Evolutionary conservation across 2,888 invertebrate species (phyloP).

Genomic region (Cheilosia grossa): DNA sequence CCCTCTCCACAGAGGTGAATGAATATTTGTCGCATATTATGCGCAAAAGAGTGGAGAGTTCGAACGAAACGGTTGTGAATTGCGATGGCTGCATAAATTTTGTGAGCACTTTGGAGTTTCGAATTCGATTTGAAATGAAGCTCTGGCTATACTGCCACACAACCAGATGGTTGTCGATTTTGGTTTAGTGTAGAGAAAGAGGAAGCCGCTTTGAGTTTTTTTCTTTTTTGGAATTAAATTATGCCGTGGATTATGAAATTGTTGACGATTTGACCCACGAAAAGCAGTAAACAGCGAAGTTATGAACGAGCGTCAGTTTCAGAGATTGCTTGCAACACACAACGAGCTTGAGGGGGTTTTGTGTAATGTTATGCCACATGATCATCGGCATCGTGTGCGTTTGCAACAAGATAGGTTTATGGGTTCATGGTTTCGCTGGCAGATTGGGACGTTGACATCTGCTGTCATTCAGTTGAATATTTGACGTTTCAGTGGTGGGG

Average conservation of each 20-base stretch:
- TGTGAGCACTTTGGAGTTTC: conserved; percentile 43
- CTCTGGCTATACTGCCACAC: conserved; percentile 19
- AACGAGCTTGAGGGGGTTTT: conserved; percentile 16
- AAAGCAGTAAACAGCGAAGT: conserved; percentile 35
- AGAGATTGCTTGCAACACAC: conserved; percentile 46
- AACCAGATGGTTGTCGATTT: conserved; percentile 24
- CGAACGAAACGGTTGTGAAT: conserved; percentile 20
- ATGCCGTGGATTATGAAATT: conserved; percentile 61
- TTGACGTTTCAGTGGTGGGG: too few species aligned
- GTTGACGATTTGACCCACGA: conserved; percentile 57
- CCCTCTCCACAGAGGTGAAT: conserved; percentile 41
- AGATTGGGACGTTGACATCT: conserved; percentile 55
- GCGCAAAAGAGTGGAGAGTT: conserved; percentile 47
- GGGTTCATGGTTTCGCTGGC: conserved; percentile 54
- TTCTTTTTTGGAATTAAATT: conserved; percentile 44
- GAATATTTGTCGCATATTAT: conserved; percentile 56
- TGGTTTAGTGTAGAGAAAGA: conserved; percentile 36
- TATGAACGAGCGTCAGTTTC: conserved; percentile 24
- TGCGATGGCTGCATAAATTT: conserved; percentile 43
- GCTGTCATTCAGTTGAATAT: too few species aligned
- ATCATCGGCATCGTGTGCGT: conserved; percentile 13
- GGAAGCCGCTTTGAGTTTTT: conserved; percentile 40
- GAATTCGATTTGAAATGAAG: conserved; percentile 34
- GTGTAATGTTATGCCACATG: conserved; percentile 36
- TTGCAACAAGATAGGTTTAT: conserved; percentile 25